Percentiles rank a stretch among this genome's conserved stretches.
Conservation (phyloP, 2,113 vertebrate species). For the Odontophorus gujanensis region DNA sequence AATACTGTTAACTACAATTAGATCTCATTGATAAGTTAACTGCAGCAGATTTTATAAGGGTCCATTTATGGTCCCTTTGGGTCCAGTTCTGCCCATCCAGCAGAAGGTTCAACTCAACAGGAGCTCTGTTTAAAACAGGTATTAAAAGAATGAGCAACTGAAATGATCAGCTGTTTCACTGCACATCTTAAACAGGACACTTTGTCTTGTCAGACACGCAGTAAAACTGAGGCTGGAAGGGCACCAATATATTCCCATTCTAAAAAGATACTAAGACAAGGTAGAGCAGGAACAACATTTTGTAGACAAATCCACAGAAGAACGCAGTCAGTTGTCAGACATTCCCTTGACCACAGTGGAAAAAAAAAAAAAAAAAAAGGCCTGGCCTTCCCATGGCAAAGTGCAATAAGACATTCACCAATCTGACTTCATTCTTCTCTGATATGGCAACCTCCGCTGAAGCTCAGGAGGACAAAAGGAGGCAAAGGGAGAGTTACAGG, state of each 20-base stretch:
- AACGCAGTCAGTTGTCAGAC: rapidly evolving
- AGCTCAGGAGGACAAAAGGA: not conserved
- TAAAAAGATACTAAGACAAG: rapidly evolving
- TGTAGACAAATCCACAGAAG: rapidly evolving
- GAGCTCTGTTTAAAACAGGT: not conserved
- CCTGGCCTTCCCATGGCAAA: not conserved
- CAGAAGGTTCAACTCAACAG: not conserved
- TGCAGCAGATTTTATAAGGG: not conserved
- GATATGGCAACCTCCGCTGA: not conserved
- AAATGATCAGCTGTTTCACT: not conserved
- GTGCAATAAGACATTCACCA: not conserved
- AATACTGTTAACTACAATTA: rapidly evolving
- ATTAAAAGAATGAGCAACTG: not conserved
- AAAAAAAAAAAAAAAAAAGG: too few species aligned
- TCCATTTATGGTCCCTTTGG: not conserved
- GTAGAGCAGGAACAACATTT: not conserved
- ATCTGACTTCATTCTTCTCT: too few species aligned
- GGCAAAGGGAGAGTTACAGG: rapidly evolving
- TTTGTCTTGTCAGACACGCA: not conserved
- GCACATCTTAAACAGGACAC: rapidly evolving
- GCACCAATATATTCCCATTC: not conserved
- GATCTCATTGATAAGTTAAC: not conserved
- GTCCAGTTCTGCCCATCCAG: not conserved
- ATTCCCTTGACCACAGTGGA: rapidly evolving
- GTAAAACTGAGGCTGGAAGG: not conserved